Conservation (phyloP, 2,113 vertebrate genomes). For the Platysteira castanea region DNA sequence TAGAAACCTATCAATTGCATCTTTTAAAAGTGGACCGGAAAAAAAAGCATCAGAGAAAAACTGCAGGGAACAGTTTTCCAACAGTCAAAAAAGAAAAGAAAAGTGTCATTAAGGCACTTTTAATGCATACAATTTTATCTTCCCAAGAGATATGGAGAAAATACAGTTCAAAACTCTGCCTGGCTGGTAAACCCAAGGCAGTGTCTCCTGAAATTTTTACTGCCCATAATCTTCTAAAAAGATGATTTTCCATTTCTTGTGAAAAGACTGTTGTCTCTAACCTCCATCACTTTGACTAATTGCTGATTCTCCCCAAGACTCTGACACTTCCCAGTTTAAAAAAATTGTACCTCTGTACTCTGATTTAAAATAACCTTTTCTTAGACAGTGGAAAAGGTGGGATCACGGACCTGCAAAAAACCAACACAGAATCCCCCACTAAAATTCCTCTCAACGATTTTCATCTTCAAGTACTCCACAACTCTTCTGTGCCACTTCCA, state of each 20-base stretch:
- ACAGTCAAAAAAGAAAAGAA: not conserved
- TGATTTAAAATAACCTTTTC: not conserved
- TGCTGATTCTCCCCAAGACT: not conserved
- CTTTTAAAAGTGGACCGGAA: not conserved
- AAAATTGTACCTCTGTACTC: not conserved
- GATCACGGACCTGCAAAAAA: not conserved
- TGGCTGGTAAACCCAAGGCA: not conserved
- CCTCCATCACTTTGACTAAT: not conserved
- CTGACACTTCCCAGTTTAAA: not conserved
- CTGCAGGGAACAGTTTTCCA: not conserved
- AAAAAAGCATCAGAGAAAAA: not conserved
- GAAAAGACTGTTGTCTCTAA: not conserved
- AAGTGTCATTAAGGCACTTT: not conserved
- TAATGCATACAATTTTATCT: not conserved
- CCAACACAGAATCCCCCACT: not conserved
- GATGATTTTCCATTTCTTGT: not conserved
- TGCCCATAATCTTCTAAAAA: not conserved
- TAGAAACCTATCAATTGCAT: not conserved
- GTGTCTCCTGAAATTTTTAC: not conserved
- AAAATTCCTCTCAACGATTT: not conserved
- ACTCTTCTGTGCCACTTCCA: not conserved
- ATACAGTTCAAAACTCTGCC: not conserved
- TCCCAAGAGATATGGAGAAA: not conserved
- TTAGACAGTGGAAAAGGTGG: not conserved
- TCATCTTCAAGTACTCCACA: not conserved